Base-by-base conservation (phyloP, 2,113 vertebrate genomes). In the Callocephalon fimbriatum region DNA sequence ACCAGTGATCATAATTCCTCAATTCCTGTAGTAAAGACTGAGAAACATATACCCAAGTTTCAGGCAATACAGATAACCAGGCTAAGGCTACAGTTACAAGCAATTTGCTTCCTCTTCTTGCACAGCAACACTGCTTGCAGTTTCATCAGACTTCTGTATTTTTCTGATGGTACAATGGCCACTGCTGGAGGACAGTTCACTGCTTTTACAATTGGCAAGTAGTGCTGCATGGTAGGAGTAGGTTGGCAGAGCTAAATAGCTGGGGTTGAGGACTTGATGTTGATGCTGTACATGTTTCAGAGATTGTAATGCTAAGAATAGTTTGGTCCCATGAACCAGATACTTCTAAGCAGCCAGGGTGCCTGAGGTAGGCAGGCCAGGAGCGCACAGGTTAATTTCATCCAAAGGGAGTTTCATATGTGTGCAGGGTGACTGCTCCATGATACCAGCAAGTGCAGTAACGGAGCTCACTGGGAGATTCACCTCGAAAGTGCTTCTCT, bases 371-470 rank as follows among this genome's bases (percentile, higher is more conserved):
- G 32, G 32, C 16, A 47, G 9, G 8, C 10, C 40, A 22, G 9
- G n/a, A 76, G 5, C 10, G 38, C 13, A 29, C 0, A 9, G 13
- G 6, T 31, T 62, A 48, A 38, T 63, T 63, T 77, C 6, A 18
- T 35, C 45, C 3, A 2, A 65, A 54, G 65, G 21, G 15, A 65
- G 32, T 37, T 79, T 44, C 42, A 15, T 3, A 62, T 67, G 20
- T 31, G 18, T 14, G 6, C 2, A 4, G 20, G 32, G 4, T 0
- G 0, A 22, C 37, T 42, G n/a, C 12, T 67, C 38, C 5, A 0
- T 31, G 62, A 21, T 0, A 2, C 29, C 45, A 65, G 7, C 6
- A 3, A 3, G 0, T 23, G 25, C 18, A 70, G 37, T 38, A 38
- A 26, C 3, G n/a, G 26, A 86, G 27, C 14, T 38, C 62, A 54